phyloP scores from a whole-genome alignment of 30 jellyfish, hydroid and myxozoan species.

The Aurelia aurita region DNA sequence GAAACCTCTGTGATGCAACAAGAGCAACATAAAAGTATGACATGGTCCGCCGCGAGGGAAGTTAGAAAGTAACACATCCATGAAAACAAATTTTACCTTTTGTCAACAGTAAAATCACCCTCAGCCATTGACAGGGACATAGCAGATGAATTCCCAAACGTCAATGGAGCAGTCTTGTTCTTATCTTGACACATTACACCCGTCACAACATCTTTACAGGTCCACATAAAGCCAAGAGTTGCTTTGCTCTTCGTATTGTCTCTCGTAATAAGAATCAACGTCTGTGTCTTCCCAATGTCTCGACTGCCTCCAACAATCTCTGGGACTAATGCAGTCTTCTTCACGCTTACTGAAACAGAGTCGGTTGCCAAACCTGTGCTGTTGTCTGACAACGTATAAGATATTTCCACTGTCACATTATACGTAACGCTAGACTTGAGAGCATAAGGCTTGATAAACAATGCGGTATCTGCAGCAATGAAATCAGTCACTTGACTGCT shows the following conservation, averaged over 20 bases:
- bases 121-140: constrained; percentile 14
- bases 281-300: constrained; percentile 42
- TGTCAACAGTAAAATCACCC: constrained; percentile 45
- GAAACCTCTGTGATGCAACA: too few species aligned
- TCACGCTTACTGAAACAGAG: constrained; percentile 17
- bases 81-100: constrained; percentile 11
- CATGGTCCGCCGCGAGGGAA: too few species aligned
- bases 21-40: too few species aligned
- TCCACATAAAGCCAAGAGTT: constrained; percentile 27
- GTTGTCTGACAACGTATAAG: constrained; percentile 16
- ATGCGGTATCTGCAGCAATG: not conserved
- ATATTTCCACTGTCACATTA: constrained; percentile 8
- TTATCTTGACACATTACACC: constrained; percentile 16
- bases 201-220: constrained; percentile 27
- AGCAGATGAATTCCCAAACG: constrained; percentile 9
- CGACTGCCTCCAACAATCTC: constrained; percentile 72
- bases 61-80: too few species aligned
- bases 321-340: constrained; percentile 2
- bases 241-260: constrained; percentile 1
- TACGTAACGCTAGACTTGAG: constrained; percentile 1
- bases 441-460: constrained; percentile 25
- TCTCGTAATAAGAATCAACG: constrained; percentile 24
- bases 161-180: constrained; percentile 3
- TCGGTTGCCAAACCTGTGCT: constrained; percentile 26
- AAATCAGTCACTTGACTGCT: not conserved